phyloP scores from a whole-genome alignment of 1,140 invertebrate genomes.

The Aphidius ervi region DNA sequence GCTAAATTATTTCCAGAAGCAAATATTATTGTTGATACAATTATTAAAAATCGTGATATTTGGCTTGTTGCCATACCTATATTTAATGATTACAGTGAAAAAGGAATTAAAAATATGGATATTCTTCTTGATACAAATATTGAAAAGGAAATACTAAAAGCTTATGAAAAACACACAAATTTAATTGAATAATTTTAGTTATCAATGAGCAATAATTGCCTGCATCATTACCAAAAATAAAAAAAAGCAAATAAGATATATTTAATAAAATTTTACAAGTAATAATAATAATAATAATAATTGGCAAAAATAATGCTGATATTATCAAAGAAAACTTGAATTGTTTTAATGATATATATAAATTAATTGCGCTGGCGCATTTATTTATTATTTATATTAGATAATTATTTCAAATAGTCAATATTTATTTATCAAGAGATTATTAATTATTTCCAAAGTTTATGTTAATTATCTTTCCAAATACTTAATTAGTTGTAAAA shows the following conservation, averaged over 20 bases:
- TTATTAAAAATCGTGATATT: constrained; percentile 36
- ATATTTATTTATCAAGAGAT: no score
- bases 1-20: constrained; percentile 39
- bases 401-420: no score
- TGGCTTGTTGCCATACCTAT: constrained; percentile 34
- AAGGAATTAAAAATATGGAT: constrained; percentile 35
- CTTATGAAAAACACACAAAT: neutral
- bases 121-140: constrained; percentile 34
- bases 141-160: constrained; percentile 35
- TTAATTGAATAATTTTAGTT: no score
- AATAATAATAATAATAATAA: neutral
- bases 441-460: no score
- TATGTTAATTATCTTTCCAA: no score
- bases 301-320: neutral
- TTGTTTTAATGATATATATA: no score
- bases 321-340: no score
- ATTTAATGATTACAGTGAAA: constrained; percentile 34
- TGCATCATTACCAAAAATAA: no score
- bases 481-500: no score
- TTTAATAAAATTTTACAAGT: constrained; percentile 1
- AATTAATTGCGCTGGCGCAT: no score
- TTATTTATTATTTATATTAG: no score
- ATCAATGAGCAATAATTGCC: no score
- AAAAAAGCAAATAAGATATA: constrained; percentile 5
- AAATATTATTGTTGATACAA: constrained; percentile 29